Percentiles rank a stretch among this genome's conserved stretches.
These are phyloP conservation scores for Apotomis turbidana DNA, from an alignment of 2,888 invertebrate species.

Conservation along the genomic window DNA sequence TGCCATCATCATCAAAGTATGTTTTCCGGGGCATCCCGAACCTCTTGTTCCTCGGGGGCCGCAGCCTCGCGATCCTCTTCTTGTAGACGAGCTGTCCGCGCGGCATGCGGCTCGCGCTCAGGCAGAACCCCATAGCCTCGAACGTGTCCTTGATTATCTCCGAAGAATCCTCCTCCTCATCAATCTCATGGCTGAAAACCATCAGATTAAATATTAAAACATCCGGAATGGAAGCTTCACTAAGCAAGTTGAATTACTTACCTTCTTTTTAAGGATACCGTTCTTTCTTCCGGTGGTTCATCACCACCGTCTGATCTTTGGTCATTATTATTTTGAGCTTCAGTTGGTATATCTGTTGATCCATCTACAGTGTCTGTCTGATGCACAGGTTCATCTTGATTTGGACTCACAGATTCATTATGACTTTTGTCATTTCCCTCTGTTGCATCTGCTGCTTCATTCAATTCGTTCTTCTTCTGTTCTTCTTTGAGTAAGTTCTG, in stretches of 20 bases:
- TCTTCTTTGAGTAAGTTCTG: conserved; percentile 81
- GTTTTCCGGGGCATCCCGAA: conserved; percentile 79
- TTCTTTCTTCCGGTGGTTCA: conserved; percentile 79
- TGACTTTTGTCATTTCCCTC: conserved; percentile 51
- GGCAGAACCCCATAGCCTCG: conserved; percentile 84
- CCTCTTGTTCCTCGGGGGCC: conserved; percentile 72
- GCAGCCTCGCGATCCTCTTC: conserved; percentile 84
- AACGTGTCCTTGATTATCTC: conserved; percentile 86
- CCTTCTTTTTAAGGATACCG: conserved; percentile 83
- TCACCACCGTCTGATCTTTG: conserved; percentile 71
- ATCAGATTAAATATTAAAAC: conserved; percentile 29
- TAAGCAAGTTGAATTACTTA: conserved; percentile 48
- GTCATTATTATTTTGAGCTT: conserved; percentile 54
- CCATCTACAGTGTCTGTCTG: conserved; percentile 46
- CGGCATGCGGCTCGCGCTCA: conserved; percentile 64
- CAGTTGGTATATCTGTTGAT: conserved; percentile 41
- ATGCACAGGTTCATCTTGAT: conserved; percentile 45
- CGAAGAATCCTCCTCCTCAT: conserved; percentile 69
- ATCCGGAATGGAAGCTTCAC: background rate
- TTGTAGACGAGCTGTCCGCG: conserved; percentile 86
- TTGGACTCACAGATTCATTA: conserved; percentile 46
- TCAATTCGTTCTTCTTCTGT: conserved; percentile 53
- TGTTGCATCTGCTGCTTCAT: conserved; percentile 59
- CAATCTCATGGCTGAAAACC: conserved; percentile 82
- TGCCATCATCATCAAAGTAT: conserved; percentile 87